Evolutionary conservation across 2,113 vertebrate genomes (phyloP), one percentile per base, ranked within the genome.

Genomic region (Phalacrocorax pelagicus): DNA sequence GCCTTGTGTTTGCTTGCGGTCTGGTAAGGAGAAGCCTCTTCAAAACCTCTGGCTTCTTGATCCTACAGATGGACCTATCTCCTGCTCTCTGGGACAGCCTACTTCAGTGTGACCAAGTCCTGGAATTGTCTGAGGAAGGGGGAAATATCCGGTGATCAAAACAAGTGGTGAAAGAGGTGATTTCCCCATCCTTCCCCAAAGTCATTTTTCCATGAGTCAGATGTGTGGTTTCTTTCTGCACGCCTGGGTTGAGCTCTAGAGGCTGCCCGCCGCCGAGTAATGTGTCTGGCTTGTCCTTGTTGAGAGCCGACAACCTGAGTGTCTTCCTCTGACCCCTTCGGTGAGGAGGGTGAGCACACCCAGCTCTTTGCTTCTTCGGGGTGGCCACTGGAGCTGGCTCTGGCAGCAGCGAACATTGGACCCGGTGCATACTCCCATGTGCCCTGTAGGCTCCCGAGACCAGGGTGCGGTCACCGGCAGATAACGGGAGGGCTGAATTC

Each of bases 341-440:
- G 20, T 2, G 5, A 51, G 26, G 18, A 66, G 13, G 38, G 42
- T 67, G 44, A 72, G 47, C 38, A 24, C 58, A 13, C 38, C n/a
- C 42, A 51, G 32, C 52, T 34, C 16, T 44, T 22, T 4, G 3
- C 38, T 63, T 13, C 38, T 88, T 67, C 0, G 3, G 15, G 27
- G 11, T 52, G 5, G 18, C 19, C n/a, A 17, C 58, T 5, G 4
- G 58, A 61, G n/a, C 58, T 36, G 58, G 58, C 24, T 67, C 54
- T 36, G 40, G 30, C 79, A 59, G 27, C 3, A 13, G 40, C 19
- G 19, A 42, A 14, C 1, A 0, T 4, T 32, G 23, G 24, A 81
- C 13, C 26, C 3, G 2, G 5, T 1, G 3, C 2, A 0, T 5
- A 16, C 38, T 87, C 54, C 42, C 3, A 0, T 26, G 11, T 51